Conservation (phyloP, 2,113 vertebrate genomes). For the Nipponia nippon region DNA sequence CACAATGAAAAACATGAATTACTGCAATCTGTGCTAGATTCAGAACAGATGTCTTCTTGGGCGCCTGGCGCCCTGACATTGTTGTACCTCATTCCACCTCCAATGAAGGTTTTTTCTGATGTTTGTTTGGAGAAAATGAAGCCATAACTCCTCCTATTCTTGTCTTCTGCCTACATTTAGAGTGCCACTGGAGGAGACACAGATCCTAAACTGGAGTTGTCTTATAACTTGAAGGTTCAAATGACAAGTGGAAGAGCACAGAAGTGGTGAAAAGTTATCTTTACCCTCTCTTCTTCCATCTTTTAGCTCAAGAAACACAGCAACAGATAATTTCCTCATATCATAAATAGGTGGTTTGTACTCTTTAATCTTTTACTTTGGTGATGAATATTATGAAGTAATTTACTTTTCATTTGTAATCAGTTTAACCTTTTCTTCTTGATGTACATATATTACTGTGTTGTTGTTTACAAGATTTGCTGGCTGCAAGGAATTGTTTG, state of each 20-base stretch:
- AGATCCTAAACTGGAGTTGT: neutral
- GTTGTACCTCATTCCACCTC: neutral
- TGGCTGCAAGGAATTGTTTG: neutral
- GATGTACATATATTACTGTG: neutral
- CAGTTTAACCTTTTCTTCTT: neutral
- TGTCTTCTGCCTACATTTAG: neutral
- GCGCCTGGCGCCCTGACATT: fast-evolving
- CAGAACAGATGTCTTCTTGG: neutral
- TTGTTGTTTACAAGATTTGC: neutral
- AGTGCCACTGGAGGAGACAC: neutral
- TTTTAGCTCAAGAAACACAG: neutral
- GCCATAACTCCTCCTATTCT: neutral
- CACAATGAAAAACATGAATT: neutral
- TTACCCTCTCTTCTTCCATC: neutral
- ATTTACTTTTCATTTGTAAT: neutral
- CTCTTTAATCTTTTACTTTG: neutral
- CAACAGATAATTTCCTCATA: neutral
- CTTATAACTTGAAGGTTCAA: neutral
- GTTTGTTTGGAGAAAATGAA: fast-evolving
- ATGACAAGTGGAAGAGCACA: neutral
- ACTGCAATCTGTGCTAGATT: neutral
- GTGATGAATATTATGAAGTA: neutral
- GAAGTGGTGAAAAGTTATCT: neutral
- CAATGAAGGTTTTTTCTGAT: neutral
- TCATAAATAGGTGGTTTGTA: neutral